Conservation (phyloP, 2,113 vertebrate species). For the Mastomys natalensis region DNA sequence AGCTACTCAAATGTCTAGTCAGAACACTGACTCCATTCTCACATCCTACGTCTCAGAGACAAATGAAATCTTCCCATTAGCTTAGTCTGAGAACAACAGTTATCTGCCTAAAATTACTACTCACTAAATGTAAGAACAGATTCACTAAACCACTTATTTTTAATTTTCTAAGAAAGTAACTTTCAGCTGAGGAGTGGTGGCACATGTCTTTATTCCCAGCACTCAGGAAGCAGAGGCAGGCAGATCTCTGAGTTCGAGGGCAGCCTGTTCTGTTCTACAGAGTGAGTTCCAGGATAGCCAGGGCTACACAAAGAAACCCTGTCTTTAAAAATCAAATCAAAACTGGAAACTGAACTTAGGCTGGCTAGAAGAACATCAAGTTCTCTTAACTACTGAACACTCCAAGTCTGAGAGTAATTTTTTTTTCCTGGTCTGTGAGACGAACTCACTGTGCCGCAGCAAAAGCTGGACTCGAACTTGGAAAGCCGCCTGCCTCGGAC, state of each 20-base stretch:
- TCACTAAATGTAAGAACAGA: slow-evolving; percentile 43
- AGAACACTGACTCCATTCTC: slow-evolving; percentile 3
- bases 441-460: too few relatives aligned
- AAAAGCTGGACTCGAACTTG: too few relatives aligned
- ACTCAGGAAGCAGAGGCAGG: background rate
- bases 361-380: background rate
- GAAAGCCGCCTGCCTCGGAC: too few relatives aligned
- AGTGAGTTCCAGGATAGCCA: background rate
- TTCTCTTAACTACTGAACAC: background rate
- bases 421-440: too few relatives aligned
- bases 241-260: background rate
- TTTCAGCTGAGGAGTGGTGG: background rate
- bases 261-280: background rate
- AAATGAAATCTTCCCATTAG: background rate
- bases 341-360: background rate
- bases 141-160: slow-evolving; percentile 16
- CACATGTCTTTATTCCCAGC: background rate
- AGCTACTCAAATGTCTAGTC: slow-evolving; percentile 17
- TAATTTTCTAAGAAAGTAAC: slow-evolving; percentile 49
- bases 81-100: slow-evolving; percentile 15
- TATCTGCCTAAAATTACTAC: slow-evolving; percentile 42
- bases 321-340: background rate
- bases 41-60: background rate
- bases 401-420: background rate
- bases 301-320: background rate